Evolutionary conservation across 2,113 vertebrate genomes (phyloP).

Genomic region (Drymodes brunneopygia): DNA sequence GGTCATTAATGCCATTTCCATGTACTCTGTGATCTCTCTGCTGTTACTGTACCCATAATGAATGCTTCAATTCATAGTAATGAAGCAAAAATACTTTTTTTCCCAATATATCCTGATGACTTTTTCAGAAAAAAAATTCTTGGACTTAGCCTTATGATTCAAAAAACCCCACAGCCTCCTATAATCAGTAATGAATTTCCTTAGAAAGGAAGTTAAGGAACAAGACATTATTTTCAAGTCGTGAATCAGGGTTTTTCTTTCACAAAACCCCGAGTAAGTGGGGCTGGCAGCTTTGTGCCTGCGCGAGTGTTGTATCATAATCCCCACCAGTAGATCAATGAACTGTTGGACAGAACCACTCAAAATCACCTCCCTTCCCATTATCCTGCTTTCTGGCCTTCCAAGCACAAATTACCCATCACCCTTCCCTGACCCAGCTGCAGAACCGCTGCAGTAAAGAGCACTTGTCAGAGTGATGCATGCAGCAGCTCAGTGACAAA

Average conservation of each 20-base stretch:
- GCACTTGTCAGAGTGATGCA: slow-evolving; percentile 48
- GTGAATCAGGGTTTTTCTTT: not conserved
- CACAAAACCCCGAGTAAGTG: accelerated
- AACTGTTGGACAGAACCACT: slow-evolving; percentile 34
- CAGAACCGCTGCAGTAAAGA: not conserved
- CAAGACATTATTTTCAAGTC: not conserved
- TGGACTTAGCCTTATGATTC: not conserved
- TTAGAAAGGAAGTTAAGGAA: not conserved
- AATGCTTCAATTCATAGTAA: not conserved
- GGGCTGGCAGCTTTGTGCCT: not conserved
- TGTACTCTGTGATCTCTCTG: not conserved
- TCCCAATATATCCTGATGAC: not conserved
- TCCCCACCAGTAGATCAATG: slow-evolving; percentile 10
- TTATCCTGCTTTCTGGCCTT: slow-evolving; percentile 46
- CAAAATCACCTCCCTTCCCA: slow-evolving; percentile 27
- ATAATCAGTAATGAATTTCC: not conserved
- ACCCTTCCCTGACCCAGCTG: slow-evolving; percentile 10
- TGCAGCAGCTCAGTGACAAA: slow-evolving; percentile 2
- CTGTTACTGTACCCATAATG: not conserved
- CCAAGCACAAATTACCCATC: slow-evolving; percentile 42
- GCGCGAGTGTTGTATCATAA: not conserved
- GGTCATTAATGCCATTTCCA: not conserved
- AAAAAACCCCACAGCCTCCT: not conserved
- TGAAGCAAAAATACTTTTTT: not conserved
- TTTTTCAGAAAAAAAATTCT: not conserved